Evolutionary conservation across 2,797 vertebrate genomes (phyloP).

Genomic region (Dendrocincla fuliginosa): DNA sequence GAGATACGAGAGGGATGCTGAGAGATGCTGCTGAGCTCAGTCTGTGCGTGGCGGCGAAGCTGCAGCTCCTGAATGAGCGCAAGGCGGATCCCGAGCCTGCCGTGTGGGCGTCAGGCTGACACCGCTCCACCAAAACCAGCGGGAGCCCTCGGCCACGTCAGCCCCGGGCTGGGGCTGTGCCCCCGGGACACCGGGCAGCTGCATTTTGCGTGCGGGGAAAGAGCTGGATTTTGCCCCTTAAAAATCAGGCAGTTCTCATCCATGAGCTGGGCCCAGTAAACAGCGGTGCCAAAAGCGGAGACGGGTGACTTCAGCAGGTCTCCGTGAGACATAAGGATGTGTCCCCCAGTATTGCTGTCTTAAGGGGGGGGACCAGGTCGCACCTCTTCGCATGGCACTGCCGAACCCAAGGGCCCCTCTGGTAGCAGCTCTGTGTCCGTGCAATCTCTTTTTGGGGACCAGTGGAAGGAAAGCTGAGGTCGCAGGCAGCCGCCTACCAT

Average conservation of each 20-base stretch:
- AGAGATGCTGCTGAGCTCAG: neutral
- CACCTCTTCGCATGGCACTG: accelerated
- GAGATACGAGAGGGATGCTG: neutral
- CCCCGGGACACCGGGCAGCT: accelerated
- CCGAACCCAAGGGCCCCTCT: neutral
- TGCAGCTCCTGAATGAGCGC: neutral
- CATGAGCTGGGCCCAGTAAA: accelerated
- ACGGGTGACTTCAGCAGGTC: accelerated
- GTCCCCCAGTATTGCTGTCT: accelerated
- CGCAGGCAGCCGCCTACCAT: accelerated
- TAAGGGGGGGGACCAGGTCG: neutral
- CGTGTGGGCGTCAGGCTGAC: neutral
- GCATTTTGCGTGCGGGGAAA: accelerated
- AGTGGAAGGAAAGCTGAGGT: neutral
- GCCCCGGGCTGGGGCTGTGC: neutral
- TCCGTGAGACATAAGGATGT: accelerated
- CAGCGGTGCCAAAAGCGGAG: neutral
- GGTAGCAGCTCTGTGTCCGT: neutral
- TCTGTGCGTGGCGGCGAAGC: neutral
- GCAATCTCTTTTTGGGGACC: neutral
- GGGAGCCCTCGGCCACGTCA: neutral
- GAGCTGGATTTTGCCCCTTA: neutral
- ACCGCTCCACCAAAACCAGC: neutral
- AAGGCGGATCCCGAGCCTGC: neutral
- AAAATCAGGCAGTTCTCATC: accelerated